These are phyloP conservation scores for Platysteira castanea DNA, from an alignment of 2,113 vertebrate genomes.

Conservation along the genomic window DNA sequence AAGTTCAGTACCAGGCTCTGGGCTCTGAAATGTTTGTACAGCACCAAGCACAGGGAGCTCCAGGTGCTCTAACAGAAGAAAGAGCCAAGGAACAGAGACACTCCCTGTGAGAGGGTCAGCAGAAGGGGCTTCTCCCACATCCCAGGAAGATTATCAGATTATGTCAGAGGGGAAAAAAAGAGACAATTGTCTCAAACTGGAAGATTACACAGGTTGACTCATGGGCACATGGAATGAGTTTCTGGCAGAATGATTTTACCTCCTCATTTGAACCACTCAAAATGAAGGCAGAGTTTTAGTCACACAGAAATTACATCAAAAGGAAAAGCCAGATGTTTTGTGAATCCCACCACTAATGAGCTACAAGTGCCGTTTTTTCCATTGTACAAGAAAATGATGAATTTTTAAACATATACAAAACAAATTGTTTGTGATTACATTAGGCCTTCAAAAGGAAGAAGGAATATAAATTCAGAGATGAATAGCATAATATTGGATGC, in stretches of 20 bases:
- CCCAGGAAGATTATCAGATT: background rate
- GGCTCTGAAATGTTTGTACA: background rate
- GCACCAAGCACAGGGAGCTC: background rate
- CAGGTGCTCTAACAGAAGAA: background rate
- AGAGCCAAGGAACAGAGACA: background rate
- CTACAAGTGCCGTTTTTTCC: background rate
- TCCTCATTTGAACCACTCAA: background rate
- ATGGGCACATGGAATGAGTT: background rate
- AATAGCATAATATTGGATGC: slow-evolving; percentile 67
- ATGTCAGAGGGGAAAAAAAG: background rate
- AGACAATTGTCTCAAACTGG: background rate
- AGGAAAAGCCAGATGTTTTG: slow-evolving; percentile 57
- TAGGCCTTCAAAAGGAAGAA: slow-evolving; percentile 72
- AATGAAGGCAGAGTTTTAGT: slow-evolving; percentile 7
- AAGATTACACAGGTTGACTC: background rate
- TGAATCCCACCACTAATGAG: slow-evolving; percentile 58
- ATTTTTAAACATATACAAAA: slow-evolving; percentile 73
- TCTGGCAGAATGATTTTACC: background rate
- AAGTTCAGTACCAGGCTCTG: background rate
- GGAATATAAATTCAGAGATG: slow-evolving; percentile 69
- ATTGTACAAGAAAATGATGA: slow-evolving; percentile 64
- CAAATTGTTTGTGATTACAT: slow-evolving; percentile 76
- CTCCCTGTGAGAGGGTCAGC: background rate
- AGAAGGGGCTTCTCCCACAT: background rate
- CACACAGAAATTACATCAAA: slow-evolving; percentile 59